A percentile compares a stretch with the other conserved stretches of the same genome.
phyloP scores from a whole-genome alignment of 1,140 invertebrate genomes.

The Oscheius sp. region DNA sequence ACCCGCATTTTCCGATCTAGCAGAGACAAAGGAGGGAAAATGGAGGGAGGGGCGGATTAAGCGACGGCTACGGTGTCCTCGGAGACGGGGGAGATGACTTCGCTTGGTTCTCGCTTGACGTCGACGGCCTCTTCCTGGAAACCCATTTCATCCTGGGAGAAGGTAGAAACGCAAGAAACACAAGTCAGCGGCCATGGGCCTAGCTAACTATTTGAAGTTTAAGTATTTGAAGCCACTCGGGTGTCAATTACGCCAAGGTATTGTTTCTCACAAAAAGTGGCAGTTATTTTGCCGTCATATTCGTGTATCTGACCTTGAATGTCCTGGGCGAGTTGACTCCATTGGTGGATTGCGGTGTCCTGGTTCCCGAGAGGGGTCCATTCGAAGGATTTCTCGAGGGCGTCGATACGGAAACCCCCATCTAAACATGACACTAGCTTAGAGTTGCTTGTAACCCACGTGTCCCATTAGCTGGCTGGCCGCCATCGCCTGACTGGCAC shows the following conservation, averaged over 20 bases:
- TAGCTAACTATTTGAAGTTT: too few relatives aligned
- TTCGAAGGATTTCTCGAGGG: constrained; percentile 21
- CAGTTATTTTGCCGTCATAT: constrained; percentile 1
- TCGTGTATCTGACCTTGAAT: not conserved
- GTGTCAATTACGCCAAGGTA: too few relatives aligned
- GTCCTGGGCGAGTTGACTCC: not conserved
- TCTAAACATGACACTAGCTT: not conserved
- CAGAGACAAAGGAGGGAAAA: not conserved
- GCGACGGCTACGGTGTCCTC: not conserved
- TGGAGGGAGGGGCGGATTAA: not conserved
- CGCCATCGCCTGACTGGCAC: not conserved
- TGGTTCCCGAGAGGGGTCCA: constrained; percentile 11
- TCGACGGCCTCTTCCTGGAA: not conserved
- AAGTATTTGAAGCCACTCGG: too few relatives aligned
- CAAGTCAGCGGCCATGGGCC: too few relatives aligned
- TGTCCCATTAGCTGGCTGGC: constrained; percentile 6
- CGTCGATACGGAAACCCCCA: constrained; percentile 8
- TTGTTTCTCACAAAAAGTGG: too few relatives aligned
- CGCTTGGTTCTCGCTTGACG: not conserved
- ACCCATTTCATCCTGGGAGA: not conserved
- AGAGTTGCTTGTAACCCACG: not conserved
- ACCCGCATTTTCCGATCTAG: not conserved
- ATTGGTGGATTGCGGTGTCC: constrained; percentile 2
- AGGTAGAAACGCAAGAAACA: not conserved
- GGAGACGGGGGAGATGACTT: not conserved